Evolutionary conservation across 2,888 invertebrate species (phyloP), one percentile per base, ranked within the genome.

Genomic region (Pseudanteris insignis): DNA sequence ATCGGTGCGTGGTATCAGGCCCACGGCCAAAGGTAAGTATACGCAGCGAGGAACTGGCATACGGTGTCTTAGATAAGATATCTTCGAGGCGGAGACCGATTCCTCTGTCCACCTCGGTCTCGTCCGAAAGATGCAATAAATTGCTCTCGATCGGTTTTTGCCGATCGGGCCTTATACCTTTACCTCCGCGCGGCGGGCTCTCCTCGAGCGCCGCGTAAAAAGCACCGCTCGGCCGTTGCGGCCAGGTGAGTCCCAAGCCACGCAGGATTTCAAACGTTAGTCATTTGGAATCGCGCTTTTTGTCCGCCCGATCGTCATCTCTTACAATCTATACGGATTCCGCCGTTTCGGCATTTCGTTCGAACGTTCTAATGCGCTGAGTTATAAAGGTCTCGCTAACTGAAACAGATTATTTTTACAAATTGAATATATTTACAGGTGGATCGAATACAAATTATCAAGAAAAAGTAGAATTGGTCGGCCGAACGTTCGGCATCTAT

Each of bases 141-240:
- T 79, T 76, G 76, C 76, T 70, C 71, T 63, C 65, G 70, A 76
- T 78, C 74, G 72, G 72, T 74, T 76, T 74, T 75, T 76, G 69
- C 72, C 75, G 73, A 76, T 78, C 75, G 69, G 64, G 51, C 59
- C 64, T 67, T 18, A 55, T 65, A 58, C 63, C 67, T 60, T 21
- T 58, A 43, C 44, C 44, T 32, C 48, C 41, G 51, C 50, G 44
- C 51, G 47, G 25, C 6, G 41, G 48, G 54, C 51, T 58, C 59
- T 64, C 43, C 59, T 33, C 30, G 30, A 50, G 47, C 44, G 18
- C 36, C 53, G 40, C 9, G 50, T 46, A 64, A 64, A 64, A 64
- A 64, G 37, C 32, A 26, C 48, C 53, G 53, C 38, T 34, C 32
- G 2, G 8, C 12, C 32, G 34, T 38, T 36, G 44, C 21, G 28